Base-by-base conservation (phyloP, 2,797 vertebrate genomes). In the Bovichtus diacanthus region DNA sequence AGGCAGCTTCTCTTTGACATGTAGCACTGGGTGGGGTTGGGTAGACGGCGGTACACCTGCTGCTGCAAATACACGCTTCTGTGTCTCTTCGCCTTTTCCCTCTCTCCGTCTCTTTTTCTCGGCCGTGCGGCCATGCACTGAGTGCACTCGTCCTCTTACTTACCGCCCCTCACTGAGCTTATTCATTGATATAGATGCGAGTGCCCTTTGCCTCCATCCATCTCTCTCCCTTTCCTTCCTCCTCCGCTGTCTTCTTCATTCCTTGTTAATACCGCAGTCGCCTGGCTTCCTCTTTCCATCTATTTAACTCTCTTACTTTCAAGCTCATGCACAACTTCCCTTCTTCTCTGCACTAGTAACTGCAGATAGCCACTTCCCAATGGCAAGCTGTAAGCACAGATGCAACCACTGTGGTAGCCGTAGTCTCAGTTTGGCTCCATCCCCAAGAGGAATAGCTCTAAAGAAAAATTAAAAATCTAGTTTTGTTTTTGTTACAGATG, bases 101-200 rank as follows among this genome's bases (percentile, higher is more conserved):
- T 65, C 66, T 41, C 69, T 49, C 36, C 6, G 1, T 59, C 71
- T 61, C 53, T 70, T 16, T 65, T 12, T 47, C 74, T 70, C 62
- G 43, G 64, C 21, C 50, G 19, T 49, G 43, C 2, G 3, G 49
- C 77, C 39, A 2, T 68, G 72, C 69, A 80, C 83, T 78, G 70
- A 41, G 43, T 54, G 76, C 74, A 58, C 80, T 80, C 82, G 67
- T 74, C 62, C 78, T 81, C 83, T 88, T 82, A 82, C 79, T 92
- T 85, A 81, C 80, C 0, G 5, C 55, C 64, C 75, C 78, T 77
- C 76, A 31, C 84, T 66, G 29, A 87, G 85, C 85, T 76, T 43
- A 79, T 59, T 90, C 87, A 90, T 84, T 89, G 87, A 92, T 85
- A 90, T 66, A 86, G 78, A 92, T 92, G 87, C 63, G 56, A 60